Evolutionary conservation across 2,797 vertebrate genomes (phyloP).

Genomic region (Nasua narica): DNA sequence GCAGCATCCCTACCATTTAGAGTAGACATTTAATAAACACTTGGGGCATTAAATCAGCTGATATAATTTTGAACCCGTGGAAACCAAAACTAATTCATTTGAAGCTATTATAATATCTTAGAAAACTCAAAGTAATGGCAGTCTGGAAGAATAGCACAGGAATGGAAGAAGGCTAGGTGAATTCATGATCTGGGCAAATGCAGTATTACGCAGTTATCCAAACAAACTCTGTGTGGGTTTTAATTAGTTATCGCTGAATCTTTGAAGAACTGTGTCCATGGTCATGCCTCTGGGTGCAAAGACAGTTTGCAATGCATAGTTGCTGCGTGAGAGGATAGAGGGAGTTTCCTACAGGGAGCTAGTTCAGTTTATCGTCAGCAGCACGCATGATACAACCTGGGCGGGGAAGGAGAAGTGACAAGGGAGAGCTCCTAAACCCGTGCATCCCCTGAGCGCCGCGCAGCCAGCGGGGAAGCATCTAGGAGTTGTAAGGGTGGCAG

Average conservation of each 20-base stretch:
- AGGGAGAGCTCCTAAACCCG: constrained; percentile 55
- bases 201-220: background rate
- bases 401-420: background rate
- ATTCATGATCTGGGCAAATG: background rate
- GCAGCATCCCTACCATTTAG: background rate
- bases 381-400: constrained; percentile 39
- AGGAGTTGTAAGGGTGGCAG: constrained; percentile 40
- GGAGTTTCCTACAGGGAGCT: constrained; percentile 57
- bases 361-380: constrained; percentile 45
- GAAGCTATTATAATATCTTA: constrained; percentile 35
- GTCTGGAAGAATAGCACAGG: background rate
- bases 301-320: background rate
- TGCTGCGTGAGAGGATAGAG: constrained; percentile 59
- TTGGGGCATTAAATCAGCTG: background rate
- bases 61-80: background rate
- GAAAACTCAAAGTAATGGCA: background rate
- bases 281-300: background rate
- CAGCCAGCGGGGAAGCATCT: constrained; percentile 50
- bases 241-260: background rate
- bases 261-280: background rate
- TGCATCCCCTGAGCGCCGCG: constrained; percentile 13
- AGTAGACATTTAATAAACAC: background rate
- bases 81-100: constrained; percentile 21
- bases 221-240: background rate
- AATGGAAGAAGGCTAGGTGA: background rate